Percentiles rank a stretch among this genome's conserved stretches.
These are phyloP conservation scores for Pseudochaenichthys georgianus DNA, from an alignment of 2,797 vertebrate genomes.

Conservation along the genomic window DNA sequence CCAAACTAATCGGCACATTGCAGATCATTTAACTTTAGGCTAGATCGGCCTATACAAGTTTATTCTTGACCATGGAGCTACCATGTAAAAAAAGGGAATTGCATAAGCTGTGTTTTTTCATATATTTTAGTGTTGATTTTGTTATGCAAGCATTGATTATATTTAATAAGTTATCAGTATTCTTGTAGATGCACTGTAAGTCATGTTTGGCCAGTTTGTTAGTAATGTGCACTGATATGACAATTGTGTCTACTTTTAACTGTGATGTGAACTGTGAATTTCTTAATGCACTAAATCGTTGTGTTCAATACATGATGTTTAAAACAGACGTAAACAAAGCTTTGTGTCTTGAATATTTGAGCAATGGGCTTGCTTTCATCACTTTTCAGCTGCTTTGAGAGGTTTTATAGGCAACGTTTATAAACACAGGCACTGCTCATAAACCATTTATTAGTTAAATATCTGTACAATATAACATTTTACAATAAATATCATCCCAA, in stretches of 20 bases:
- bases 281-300: conserved; percentile 37
- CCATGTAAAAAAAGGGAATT: neutral
- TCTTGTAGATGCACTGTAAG: conserved; percentile 24
- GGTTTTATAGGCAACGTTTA: neutral
- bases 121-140: neutral
- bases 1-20: neutral
- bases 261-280: conserved; percentile 43
- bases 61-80: neutral
- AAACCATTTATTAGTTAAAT: conserved; percentile 47
- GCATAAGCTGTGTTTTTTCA: conserved; percentile 22
- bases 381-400: neutral
- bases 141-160: conserved; percentile 40
- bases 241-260: conserved; percentile 13
- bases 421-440: neutral
- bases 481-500: conserved; percentile 49
- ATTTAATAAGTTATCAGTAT: conserved; percentile 27
- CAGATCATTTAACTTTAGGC: neutral
- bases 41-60: neutral
- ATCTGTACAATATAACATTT: conserved; percentile 29
- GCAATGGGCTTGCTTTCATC: neutral
- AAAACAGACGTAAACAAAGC: conserved; percentile 6
- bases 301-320: conserved; percentile 7
- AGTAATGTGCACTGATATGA: conserved; percentile 41
- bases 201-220: conserved; percentile 15
- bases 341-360: neutral